phyloP scores from a whole-genome alignment of 2,113 vertebrate species.

The Gobio gobio region DNA sequence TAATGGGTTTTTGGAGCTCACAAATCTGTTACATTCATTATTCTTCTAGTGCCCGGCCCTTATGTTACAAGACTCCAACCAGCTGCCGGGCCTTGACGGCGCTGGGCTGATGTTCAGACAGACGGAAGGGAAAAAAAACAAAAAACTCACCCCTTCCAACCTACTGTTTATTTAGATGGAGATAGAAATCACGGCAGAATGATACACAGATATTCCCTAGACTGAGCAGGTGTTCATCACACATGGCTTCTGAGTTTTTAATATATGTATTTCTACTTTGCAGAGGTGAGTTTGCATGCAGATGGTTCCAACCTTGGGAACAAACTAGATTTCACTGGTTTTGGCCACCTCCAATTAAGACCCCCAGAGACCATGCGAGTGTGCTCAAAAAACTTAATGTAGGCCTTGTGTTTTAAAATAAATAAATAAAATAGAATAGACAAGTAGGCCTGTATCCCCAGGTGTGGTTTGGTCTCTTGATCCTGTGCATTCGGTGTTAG shows the following conservation, averaged over 20 bases:
- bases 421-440: slow-evolving; percentile 25
- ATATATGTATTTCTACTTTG: slow-evolving; percentile 64
- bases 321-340: slow-evolving; percentile 17
- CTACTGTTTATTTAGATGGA: slow-evolving; percentile 66
- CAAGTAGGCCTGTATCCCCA: slow-evolving; percentile 39
- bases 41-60: slow-evolving; percentile 54
- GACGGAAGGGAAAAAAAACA: slow-evolving; percentile 51
- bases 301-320: slow-evolving; percentile 42
- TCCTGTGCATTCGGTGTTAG: slow-evolving; percentile 16
- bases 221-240: slow-evolving; percentile 67
- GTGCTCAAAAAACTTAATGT: slow-evolving; percentile 35
- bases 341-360: slow-evolving; percentile 32
- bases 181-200: slow-evolving; percentile 69
- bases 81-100: slow-evolving; percentile 64
- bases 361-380: slow-evolving; percentile 2
- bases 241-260: slow-evolving; percentile 53
- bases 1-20: slow-evolving; percentile 60
- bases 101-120: slow-evolving; percentile 59
- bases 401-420: slow-evolving; percentile 16
- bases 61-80: slow-evolving; percentile 62
- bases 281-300: slow-evolving; percentile 48
- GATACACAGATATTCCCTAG: slow-evolving; percentile 60
- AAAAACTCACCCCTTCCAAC: slow-evolving; percentile 58
- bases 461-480: slow-evolving; percentile 49
- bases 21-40: slow-evolving; percentile 62